Evolutionary conservation across 2,888 invertebrate genomes (phyloP).

Genomic region (Notocelia uddmanniana): DNA sequence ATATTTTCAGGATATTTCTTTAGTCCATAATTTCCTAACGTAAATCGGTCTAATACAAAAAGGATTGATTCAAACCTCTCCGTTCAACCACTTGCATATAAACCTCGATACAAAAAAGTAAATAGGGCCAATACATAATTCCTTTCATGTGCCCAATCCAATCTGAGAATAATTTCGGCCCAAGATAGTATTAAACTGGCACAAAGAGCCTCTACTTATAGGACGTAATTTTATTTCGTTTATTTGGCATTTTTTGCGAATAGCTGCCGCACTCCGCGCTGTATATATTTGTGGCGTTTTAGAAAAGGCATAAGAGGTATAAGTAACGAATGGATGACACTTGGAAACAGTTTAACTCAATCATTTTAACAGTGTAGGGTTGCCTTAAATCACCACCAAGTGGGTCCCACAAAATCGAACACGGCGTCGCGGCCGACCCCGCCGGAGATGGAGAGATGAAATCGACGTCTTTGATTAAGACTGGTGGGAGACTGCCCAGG

Average conservation of each 20-base stretch:
- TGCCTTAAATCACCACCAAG: no score
- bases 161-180: slow-evolving; percentile 34
- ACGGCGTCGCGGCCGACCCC: no score
- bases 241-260: slow-evolving; percentile 49
- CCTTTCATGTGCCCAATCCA: slow-evolving; percentile 38
- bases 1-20: not conserved
- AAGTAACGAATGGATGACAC: not conserved
- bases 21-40: not conserved
- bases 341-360: not conserved
- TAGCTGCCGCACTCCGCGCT: not conserved
- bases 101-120: slow-evolving; percentile 26
- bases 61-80: slow-evolving; percentile 1
- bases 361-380: not conserved
- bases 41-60: slow-evolving; percentile 9
- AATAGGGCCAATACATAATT: slow-evolving; percentile 26
- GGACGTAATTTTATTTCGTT: slow-evolving; percentile 52
- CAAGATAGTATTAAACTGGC: slow-evolving; percentile 34
- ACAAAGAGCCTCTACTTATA: slow-evolving; percentile 32
- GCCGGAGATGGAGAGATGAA: no score
- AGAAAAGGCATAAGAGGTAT: slow-evolving; percentile 54
- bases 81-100: slow-evolving; percentile 15
- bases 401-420: no score
- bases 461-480: no score
- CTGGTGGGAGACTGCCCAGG: no score
- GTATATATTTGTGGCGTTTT: slow-evolving; percentile 29